These are phyloP conservation scores for Zenarchopterus dispar DNA, from an alignment of 2,797 vertebrate genomes.

Conservation along the genomic window DNA sequence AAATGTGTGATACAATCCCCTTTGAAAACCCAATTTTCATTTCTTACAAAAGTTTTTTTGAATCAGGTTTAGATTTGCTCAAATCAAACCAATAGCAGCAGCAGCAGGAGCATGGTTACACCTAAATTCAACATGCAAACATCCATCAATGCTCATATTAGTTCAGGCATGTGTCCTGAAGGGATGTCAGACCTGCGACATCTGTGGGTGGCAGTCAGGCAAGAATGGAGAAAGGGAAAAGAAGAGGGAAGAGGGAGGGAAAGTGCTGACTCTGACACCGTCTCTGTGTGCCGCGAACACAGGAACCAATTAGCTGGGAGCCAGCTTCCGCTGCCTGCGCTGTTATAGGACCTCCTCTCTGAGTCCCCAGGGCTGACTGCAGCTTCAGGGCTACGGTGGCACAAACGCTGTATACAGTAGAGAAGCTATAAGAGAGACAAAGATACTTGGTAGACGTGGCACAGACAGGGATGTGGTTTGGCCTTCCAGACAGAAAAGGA, in stretches of 20 bases:
- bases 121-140: conserved; percentile 45
- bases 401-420: conserved; percentile 68
- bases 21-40: not conserved
- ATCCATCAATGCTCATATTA: conserved; percentile 71
- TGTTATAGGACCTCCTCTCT: conserved; percentile 74
- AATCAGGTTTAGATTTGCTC: no score
- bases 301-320: conserved; percentile 79
- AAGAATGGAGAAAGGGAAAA: conserved; percentile 55
- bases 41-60: not conserved
- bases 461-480: conserved; percentile 43
- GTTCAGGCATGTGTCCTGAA: conserved; percentile 66
- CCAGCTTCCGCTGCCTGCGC: conserved; percentile 73
- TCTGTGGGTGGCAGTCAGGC: conserved; percentile 60
- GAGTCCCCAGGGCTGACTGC: conserved; percentile 70
- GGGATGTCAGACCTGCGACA: conserved; percentile 67
- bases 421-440: conserved; percentile 64
- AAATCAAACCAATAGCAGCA: no score
- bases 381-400: conserved; percentile 68
- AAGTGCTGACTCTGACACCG: conserved; percentile 74
- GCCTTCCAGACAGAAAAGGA: conserved; percentile 47
- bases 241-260: conserved; percentile 59
- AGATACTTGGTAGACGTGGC: conserved; percentile 57
- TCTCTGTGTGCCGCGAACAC: conserved; percentile 72
- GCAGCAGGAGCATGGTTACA: not conserved
- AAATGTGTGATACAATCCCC: not conserved